Base-by-base conservation (phyloP, 2,888 invertebrate genomes). In the Athalia circularis region DNA sequence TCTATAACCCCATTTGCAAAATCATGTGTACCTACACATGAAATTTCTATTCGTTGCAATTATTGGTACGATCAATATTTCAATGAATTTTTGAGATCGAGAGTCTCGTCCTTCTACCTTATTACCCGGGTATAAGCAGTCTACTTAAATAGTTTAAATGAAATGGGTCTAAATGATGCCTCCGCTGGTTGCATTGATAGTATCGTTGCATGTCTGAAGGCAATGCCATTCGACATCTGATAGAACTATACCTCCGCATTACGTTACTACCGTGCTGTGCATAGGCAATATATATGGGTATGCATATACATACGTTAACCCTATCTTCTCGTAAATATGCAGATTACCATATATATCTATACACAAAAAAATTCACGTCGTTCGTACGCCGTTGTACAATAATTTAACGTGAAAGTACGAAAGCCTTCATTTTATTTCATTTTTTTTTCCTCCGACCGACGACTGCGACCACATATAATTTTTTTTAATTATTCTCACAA, bases 201-300 rank as follows among this genome's bases (percentile, higher is more conserved):
- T 84, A 84, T 85, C 86, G 83, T 88, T 84, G 89, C 89, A 89
- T 89, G 89, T 86, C 87, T 87, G 88, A 83, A 83, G 81, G 87
- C 86, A 88, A 86, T 88, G 83, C 81, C 78, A 86, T 82, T 29
- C 82, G 81, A 83, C 82, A 80, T 64, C 52, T 13, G 43, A 45
- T 4, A 8, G 15, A 11, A 15, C 62, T 8, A 15, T 78, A 52
- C 57, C 52, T 75, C n/a, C 74, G n/a, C 29, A 50, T 54, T 67
- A 57, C 54, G 59, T 13, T 52, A 79, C 48, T 70, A 48, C 65
- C 65, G 50, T 50, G 65, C 72, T 64, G 8, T 59, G 50, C 15
- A 11, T 45, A 65, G 52, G 47, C 75, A 48, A 15, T 15, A 47
- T 57, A 43, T 52, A 70, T 52, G 61, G 65, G 54, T 80, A 65